Evolutionary conservation across 2,888 invertebrate genomes (phyloP), one percentile per base, ranked within the genome.

Genomic region (Hydraecia micacea): DNA sequence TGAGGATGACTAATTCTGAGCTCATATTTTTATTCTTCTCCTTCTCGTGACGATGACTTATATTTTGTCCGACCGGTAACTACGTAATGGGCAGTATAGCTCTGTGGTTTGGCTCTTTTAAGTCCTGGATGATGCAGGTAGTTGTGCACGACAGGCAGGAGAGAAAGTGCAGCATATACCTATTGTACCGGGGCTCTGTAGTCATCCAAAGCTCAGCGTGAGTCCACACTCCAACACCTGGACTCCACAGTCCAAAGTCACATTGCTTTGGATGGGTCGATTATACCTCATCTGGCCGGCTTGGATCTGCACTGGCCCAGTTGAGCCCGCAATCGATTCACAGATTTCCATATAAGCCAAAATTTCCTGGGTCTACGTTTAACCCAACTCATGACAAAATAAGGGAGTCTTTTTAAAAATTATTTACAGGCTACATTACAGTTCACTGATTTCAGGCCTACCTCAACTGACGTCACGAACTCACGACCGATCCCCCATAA

Each of bases 1-100:
- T 28, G 2, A 36, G 11, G 13, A 36, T 79, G 75, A 83, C 73
- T 86, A 75, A 70, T 3, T 70, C 39, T 55, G 36, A 36, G 49
- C 11, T 6, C 11, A 8, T 66, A 49, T 28, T 39, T 58, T 58
- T 13, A 18, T n/a, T 9, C 0, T 25, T n/a, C 8, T 15, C n/a
- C n/a, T 66, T 66, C n/a, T 39, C 9, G 15, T 39, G 65, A 7
- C 4, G 32, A 32, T 63, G 18, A 32, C 11, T 11, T 63, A 36
- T 63, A 36, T 36, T 63, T 55, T 21, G 11, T 25, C 25, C 11
- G 11, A 55, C 25, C 25, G 0, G 21, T 52, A 52, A 7, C 2
- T 52, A 52, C 52, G 21, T 2, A 58, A 25, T 11, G 25, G 13
- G 11, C 15, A 39, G 65, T 4, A 36, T n/a, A n/a, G 15, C 15